Percentiles rank a stretch among this genome's conserved stretches.
Conservation (phyloP, 2,797 vertebrate species). For the Amphiprion clarkii region DNA sequence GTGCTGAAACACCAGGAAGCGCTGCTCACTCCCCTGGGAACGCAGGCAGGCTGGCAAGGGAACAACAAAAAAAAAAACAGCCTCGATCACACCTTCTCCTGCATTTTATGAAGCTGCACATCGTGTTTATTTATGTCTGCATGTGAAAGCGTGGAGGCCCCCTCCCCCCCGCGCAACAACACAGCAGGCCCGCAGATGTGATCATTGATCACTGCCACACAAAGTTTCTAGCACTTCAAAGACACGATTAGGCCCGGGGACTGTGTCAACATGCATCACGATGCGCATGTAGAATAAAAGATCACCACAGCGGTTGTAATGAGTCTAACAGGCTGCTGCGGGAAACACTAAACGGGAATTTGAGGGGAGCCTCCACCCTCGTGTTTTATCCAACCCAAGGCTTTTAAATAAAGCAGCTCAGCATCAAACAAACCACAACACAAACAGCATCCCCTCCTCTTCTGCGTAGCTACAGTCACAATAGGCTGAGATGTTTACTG, state of each 20-base stretch:
- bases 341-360: slow-evolving; percentile 31
- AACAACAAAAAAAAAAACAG: background rate
- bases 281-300: background rate
- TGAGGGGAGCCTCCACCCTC: slow-evolving; percentile 58
- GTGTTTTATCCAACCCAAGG: slow-evolving; percentile 31
- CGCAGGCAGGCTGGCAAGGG: slow-evolving; percentile 18
- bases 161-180: background rate
- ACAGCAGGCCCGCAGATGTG: slow-evolving; percentile 49
- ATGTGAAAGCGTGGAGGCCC: background rate
- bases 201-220: slow-evolving; percentile 36
- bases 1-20: slow-evolving; percentile 82
- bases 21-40: slow-evolving; percentile 28
- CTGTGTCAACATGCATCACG: background rate
- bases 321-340: slow-evolving; percentile 28
- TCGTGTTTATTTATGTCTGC: slow-evolving; percentile 14
- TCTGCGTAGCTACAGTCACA: slow-evolving; percentile 21
- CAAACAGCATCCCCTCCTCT: slow-evolving; percentile 4
- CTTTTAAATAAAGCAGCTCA: slow-evolving; percentile 29
- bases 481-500: slow-evolving; percentile 25
- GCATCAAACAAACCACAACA: slow-evolving; percentile 19
- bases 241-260: slow-evolving; percentile 14
- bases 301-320: background rate
- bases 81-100: slow-evolving; percentile 20
- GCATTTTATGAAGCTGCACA: slow-evolving; percentile 6
- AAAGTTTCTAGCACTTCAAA: slow-evolving; percentile 69